Evolutionary conservation across 2,888 invertebrate species (phyloP), one percentile per base, ranked within the genome.

Genomic region (Coelopa pilipes): DNA sequence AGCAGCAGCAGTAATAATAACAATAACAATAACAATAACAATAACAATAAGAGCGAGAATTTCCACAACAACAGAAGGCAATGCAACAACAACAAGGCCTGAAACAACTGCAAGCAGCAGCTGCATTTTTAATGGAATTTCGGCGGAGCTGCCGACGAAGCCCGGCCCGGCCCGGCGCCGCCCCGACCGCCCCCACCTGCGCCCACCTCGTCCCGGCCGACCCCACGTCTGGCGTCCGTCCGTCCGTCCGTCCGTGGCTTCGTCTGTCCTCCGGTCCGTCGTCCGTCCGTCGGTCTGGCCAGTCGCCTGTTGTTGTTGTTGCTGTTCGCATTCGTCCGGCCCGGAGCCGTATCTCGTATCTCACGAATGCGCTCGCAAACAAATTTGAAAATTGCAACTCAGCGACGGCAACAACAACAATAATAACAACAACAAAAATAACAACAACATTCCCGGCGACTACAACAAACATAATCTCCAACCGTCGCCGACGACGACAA

Each of bases 401-500:
- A 15, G 46, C n/a, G 45, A 63, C n/a, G 46, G n/a, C 12, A 15
- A 59, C 62, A 15, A 46, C 53, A 65, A 53, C 72, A 49, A 78
- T 79, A 81, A 77, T 76, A 75, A 75, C 80, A 66, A 70, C 34
- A 63, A 34, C 34, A 63, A 19, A 15, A 49, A 60, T 63, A 73
- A 70, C 66, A 47, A 73, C 70, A 72, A 34, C 7, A 34, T n/a
- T n/a, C n/a, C n/a, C n/a, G n/a, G n/a, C n/a, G n/a, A n/a, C n/a
- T n/a, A 57, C 49, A 12, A 74, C 65, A 70, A 68, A 60, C 55
- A 73, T 19, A 70, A 21, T 63, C 50, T 3, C 53, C 34, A 67
- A 24, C 15, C 19, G 34, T 57, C 69, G 66, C 57, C 80, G 62
- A 74, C 47, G 49, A 47, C 19, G 60, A n/a, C 19, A 55, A 65